Evolutionary conservation across 2,113 vertebrate genomes (phyloP), one percentile per base, ranked within the genome.

Genomic region (Siniperca chuatsi): DNA sequence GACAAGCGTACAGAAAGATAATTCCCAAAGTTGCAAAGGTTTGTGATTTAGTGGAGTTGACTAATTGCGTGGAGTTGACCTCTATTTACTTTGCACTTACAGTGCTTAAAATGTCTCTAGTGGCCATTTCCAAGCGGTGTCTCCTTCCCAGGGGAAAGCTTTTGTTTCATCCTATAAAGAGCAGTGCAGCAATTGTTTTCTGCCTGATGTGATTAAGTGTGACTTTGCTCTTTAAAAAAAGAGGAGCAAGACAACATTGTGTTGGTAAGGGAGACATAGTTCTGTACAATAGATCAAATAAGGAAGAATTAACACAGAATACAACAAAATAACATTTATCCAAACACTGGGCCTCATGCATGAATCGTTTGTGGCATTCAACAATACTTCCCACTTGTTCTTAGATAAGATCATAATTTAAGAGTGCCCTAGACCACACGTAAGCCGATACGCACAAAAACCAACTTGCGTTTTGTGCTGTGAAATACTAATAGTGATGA

Each of bases 221-320:
- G 50, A 21, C 87, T 88, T 89, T 89, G 62, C 85, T 90, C 74
- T 93, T 90, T 85, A 69, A 80, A 84, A 62, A 78, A 40, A 78
- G 40, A 86, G 81, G 79, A 89, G 87, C 81, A 91, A 92, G 85
- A 86, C 58, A 67, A 79, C 50, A 80, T 48, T 33, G 20, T 65
- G 46, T 46, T 37, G 13, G 25, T 81, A 35, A 77, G 37, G n/a
- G 79, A 65, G 25, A 52, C 40, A 61, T 23, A 77, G 37, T 69
- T 81, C 29, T 50, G 42, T 66, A 67, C 54, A 52, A 52, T 44
- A n/a, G 50, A 64, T 71, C 4, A 65, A 8, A 33, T 46, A 72
- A 65, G 58, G 6, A 75, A 37, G 21, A 55, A 75, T 65, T 73
- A n/a, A 66, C 70, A 58, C 12, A 44, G 9, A 72, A 77, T 20